These are phyloP conservation scores for Paraplagusia blochii DNA, from an alignment of 2,113 vertebrate species.

Conservation along the genomic window DNA sequence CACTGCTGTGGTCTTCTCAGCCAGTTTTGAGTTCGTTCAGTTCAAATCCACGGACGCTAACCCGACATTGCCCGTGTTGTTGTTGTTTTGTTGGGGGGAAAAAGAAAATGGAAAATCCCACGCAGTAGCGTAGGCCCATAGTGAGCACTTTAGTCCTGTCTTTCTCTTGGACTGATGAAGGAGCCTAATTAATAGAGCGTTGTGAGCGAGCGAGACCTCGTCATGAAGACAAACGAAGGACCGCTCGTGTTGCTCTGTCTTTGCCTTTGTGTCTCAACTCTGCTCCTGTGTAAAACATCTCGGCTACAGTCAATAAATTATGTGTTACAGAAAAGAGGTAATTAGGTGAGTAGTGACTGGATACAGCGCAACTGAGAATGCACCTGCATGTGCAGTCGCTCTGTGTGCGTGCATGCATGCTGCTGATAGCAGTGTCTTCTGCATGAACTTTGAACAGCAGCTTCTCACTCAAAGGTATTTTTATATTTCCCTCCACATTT, in stretches of 20 bases:
- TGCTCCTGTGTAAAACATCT: constrained; percentile 71
- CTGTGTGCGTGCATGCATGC: constrained; percentile 38
- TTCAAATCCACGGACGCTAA: constrained; percentile 25
- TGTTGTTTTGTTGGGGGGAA: constrained; percentile 7
- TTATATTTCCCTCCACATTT: constrained; percentile 30
- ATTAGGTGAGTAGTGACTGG: constrained; percentile 77
- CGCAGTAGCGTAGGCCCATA: constrained; percentile 42
- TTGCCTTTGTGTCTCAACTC: constrained; percentile 69
- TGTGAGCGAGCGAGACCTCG: constrained; percentile 63
- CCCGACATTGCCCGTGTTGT: constrained; percentile 34
- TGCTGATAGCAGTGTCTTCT: constrained; percentile 30
- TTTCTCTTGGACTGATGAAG: constrained; percentile 51
- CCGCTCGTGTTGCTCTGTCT: constrained; percentile 67
- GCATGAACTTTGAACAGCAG: constrained; percentile 57
- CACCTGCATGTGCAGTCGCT: constrained; percentile 57
- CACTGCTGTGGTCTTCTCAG: constrained; percentile 16
- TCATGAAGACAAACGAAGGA: constrained; percentile 69
- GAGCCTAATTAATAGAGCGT: constrained; percentile 47
- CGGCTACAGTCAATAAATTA: constrained; percentile 70
- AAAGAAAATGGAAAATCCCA: constrained; percentile 17
- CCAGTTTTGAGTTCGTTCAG: constrained; percentile 8
- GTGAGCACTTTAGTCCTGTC: constrained; percentile 34
- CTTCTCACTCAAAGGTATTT: constrained; percentile 21
- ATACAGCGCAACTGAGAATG: constrained; percentile 51
- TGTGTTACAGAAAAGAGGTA: constrained; percentile 77